phyloP scores from a whole-genome alignment of 1,140 invertebrate genomes.

The Trialeurodes vaporariorum region DNA sequence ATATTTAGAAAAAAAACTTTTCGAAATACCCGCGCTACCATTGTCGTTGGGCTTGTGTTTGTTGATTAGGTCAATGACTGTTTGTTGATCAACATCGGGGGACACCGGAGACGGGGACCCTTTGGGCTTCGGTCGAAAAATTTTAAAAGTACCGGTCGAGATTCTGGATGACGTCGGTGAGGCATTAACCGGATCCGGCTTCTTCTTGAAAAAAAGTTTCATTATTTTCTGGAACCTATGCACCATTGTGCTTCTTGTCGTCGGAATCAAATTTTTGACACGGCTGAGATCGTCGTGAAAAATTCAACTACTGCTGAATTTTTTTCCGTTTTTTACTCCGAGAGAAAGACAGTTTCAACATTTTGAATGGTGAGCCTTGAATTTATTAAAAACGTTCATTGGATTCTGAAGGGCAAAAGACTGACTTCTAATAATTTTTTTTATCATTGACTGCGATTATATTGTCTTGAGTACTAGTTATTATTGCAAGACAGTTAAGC shows the following conservation, averaged over 20 bases:
- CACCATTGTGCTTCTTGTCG: neutral
- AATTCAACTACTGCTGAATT: too few species aligned
- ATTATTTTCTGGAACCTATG: neutral
- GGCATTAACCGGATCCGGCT: neutral
- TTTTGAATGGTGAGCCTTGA: too few species aligned
- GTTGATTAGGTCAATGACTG: neutral
- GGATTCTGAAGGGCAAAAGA: too few species aligned
- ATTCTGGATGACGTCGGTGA: neutral
- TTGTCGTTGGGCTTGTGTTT: neutral
- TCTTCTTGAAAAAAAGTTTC: neutral
- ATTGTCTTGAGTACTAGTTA: too few species aligned
- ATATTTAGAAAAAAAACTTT: neutral
- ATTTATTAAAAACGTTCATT: too few species aligned
- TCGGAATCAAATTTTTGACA: too few species aligned
- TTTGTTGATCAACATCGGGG: neutral
- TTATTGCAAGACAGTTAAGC: too few species aligned
- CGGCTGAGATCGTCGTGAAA: too few species aligned
- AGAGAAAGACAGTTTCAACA: too few species aligned
- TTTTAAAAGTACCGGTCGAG: neutral
- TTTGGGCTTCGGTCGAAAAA: neutral
- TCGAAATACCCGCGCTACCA: neutral
- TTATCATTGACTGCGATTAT: too few species aligned
- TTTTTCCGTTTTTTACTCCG: too few species aligned
- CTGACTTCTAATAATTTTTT: too few species aligned
- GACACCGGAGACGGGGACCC: neutral